Percentiles rank a stretch among this genome's conserved stretches.
phyloP scores from a whole-genome alignment of 1,140 invertebrate genomes.

The Atta colombica region DNA sequence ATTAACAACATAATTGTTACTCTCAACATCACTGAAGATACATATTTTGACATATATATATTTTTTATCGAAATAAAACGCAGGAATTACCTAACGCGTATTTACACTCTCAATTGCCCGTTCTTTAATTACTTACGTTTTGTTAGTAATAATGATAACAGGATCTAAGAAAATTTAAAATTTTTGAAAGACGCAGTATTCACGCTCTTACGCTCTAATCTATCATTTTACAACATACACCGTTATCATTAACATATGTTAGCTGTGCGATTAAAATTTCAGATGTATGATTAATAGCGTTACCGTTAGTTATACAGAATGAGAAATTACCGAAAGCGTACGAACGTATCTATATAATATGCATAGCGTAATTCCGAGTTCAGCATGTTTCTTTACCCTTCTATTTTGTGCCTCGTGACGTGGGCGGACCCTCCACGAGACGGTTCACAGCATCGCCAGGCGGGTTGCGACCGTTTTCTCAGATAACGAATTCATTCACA shows the following conservation, averaged over 20 bases:
- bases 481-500: slow-evolving; percentile 85
- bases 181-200: neutral
- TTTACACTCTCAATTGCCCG: too few relatives aligned
- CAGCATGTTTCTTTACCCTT: slow-evolving; percentile 10
- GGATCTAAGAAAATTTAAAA: neutral
- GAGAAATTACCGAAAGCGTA: slow-evolving; percentile 29
- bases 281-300: neutral
- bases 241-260: neutral
- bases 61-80: too few relatives aligned
- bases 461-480: slow-evolving; percentile 75
- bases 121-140: too few relatives aligned
- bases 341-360: neutral
- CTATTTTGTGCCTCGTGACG: slow-evolving; percentile 60
- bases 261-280: slow-evolving; percentile 8
- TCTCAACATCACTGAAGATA: too few relatives aligned
- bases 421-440: slow-evolving; percentile 60
- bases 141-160: neutral
- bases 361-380: slow-evolving; percentile 40
- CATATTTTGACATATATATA: too few relatives aligned
- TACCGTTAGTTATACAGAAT: neutral
- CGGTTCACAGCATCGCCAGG: slow-evolving; percentile 72
- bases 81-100: too few relatives aligned
- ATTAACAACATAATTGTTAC: too few relatives aligned
- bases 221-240: neutral
- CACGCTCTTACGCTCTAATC: neutral